Base-by-base conservation (phyloP, 2,888 invertebrate genomes). In the Hydroisotoma schaefferi region DNA sequence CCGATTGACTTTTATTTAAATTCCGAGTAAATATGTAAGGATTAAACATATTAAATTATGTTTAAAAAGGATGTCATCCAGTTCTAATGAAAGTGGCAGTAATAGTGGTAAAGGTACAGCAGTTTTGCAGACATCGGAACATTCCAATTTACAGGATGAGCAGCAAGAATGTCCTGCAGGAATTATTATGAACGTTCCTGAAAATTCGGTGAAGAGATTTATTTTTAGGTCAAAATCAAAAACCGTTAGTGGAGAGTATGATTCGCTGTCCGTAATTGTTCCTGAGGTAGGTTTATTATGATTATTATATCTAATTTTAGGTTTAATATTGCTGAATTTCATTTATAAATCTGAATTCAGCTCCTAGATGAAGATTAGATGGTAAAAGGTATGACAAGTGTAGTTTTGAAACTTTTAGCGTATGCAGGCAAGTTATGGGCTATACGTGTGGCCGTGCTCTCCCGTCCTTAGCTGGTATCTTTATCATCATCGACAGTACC, bases 371-470 rank as follows among this genome's bases (percentile, higher is more conserved):
- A n/a, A n/a, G 15, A 6, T 33, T 33, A 10, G 6, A 10, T 33
- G 33, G 6, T 10, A 33, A 10, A 33, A 6, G 15, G 33, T 15
- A 33, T 15, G 15, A 10, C 6, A 33, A 33, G 6, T 10, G 2
- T 26, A 47, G 23, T 56, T 51, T 62, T 10, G 15, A 60, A 43
- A 61, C 58, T 80, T 80, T 46, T 76, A 91, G 87, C 80, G 89
- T 63, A 78, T 90, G 38, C 87, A 90, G 76, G 88, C 89, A 15
- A 88, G 87, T 71, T 95, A 94, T 80, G 94, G 92, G 55, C 90
- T 93, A 79, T 94, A 94, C 81, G 91, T 92, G 73, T 97, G 95
- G 97, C 94, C 94, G 0, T 89, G 89, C 70, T 92, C 95, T 53
- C 91, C 92, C 10, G 85, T 95, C 20, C 80, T 97, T 15, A 93